Evolutionary conservation across 2,888 invertebrate species (phyloP).

Genomic region (Congeria kusceri): DNA sequence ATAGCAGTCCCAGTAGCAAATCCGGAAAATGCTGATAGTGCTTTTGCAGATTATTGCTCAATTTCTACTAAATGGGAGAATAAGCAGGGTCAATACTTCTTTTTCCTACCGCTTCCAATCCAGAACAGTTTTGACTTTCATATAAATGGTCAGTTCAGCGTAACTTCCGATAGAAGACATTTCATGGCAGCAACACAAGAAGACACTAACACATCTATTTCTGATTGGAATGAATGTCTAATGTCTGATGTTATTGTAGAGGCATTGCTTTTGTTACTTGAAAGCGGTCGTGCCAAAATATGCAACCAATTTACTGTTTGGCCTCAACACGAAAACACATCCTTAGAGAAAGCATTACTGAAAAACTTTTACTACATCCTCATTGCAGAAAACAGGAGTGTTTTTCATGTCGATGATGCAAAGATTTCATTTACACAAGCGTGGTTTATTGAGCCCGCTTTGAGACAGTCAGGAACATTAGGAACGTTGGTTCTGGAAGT

Average conservation of each 20-base stretch:
- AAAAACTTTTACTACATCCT: too few relatives aligned
- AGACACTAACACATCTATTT: neutral
- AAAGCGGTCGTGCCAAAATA: neutral
- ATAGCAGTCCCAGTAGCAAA: too few relatives aligned
- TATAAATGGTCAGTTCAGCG: constrained; percentile 80
- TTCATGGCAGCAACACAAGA: constrained; percentile 63
- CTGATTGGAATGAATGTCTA: neutral
- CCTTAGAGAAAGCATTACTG: too few relatives aligned
- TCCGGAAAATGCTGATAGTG: too few relatives aligned
- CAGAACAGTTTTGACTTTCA: constrained; percentile 75
- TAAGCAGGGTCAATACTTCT: constrained; percentile 69
- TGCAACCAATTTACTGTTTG: too few relatives aligned
- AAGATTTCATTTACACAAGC: too few relatives aligned
- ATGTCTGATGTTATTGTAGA: constrained; percentile 1
- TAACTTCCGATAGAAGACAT: constrained; percentile 76
- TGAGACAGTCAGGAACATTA: neutral
- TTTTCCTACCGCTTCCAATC: constrained; percentile 77
- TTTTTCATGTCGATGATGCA: too few relatives aligned
- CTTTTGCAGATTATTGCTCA: too few relatives aligned
- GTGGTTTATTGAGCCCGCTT: too few relatives aligned
- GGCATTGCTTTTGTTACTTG: neutral
- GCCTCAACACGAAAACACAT: too few relatives aligned
- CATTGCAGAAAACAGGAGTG: too few relatives aligned
- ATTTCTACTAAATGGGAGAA: too few relatives aligned
- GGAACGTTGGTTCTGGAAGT: neutral